Percentiles rank a stretch among this genome's conserved stretches.
phyloP scores from a whole-genome alignment of 2,888 invertebrate species.

The Andrena bucephala region DNA sequence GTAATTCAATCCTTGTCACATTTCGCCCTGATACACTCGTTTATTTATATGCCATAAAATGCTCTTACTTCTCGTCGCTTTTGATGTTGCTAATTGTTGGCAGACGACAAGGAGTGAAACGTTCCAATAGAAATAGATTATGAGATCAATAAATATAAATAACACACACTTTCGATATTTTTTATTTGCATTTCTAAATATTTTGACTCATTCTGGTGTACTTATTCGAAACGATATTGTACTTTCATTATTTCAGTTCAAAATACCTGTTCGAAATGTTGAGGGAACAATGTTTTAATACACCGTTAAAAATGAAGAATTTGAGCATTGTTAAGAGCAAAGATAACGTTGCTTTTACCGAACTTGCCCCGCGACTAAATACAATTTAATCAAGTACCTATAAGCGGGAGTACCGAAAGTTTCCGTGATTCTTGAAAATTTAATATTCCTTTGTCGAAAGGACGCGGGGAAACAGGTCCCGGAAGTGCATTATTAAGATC shows the following conservation, averaged over 20 bases:
- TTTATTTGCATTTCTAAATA: too few relatives aligned
- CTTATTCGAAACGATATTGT: too few relatives aligned
- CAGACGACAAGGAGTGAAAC: too few relatives aligned
- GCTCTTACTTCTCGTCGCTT: too few relatives aligned
- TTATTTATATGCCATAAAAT: conserved; percentile 10
- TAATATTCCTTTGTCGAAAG: conserved; percentile 47
- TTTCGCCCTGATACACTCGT: background rate
- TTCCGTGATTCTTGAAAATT: conserved; percentile 44
- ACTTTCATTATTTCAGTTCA: too few relatives aligned
- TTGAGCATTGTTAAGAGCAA: background rate
- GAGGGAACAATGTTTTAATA: too few relatives aligned
- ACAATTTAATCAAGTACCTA: conserved; percentile 35
- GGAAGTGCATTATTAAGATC: conserved; percentile 72
- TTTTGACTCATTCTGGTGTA: too few relatives aligned
- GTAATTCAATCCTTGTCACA: background rate
- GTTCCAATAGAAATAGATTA: too few relatives aligned
- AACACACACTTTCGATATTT: too few relatives aligned
- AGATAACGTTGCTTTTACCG: background rate
- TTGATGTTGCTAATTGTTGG: too few relatives aligned
- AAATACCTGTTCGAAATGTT: too few relatives aligned
- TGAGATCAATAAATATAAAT: too few relatives aligned
- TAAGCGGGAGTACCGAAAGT: conserved; percentile 33
- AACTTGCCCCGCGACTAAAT: conserved; percentile 12
- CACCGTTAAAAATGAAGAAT: background rate
- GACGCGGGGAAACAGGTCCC: conserved; percentile 38